Evolutionary conservation across 1,140 invertebrate species (phyloP).

Genomic region (Danaus melanippus): DNA sequence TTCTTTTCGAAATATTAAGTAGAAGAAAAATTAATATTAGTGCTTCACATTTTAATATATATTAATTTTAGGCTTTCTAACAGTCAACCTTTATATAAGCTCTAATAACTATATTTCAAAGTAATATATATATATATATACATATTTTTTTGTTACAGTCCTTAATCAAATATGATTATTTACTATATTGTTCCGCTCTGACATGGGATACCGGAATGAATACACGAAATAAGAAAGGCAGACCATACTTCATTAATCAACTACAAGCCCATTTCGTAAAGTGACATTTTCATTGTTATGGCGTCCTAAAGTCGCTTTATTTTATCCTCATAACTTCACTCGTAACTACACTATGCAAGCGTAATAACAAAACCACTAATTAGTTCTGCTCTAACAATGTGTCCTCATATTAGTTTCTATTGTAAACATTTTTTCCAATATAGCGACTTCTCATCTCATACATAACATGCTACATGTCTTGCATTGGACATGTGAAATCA

Average conservation of each 20-base stretch:
- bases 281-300: conserved; percentile 65
- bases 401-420: conserved; percentile 23
- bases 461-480: conserved; percentile 17
- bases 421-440: conserved; percentile 28
- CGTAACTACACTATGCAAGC: conserved; percentile 33
- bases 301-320: conserved; percentile 49
- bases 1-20: no score
- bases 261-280: conserved; percentile 56
- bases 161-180: conserved; percentile 30
- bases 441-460: conserved; percentile 14
- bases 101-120: no score
- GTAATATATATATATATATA: no score
- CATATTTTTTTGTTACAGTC: no score
- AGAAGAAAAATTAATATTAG: no score
- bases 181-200: conserved; percentile 28
- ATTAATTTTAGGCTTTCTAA: no score
- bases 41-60: no score
- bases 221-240: conserved; percentile 48
- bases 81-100: no score
- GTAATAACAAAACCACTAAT: conserved; percentile 43
- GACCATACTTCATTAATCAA: conserved; percentile 61
- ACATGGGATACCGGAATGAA: conserved; percentile 41
- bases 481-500: conserved; percentile 17
- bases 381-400: conserved; percentile 27
- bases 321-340: conserved; percentile 45